phyloP scores from a whole-genome alignment of 2,113 vertebrate species.

The Cyphomyrus plagiostoma region DNA sequence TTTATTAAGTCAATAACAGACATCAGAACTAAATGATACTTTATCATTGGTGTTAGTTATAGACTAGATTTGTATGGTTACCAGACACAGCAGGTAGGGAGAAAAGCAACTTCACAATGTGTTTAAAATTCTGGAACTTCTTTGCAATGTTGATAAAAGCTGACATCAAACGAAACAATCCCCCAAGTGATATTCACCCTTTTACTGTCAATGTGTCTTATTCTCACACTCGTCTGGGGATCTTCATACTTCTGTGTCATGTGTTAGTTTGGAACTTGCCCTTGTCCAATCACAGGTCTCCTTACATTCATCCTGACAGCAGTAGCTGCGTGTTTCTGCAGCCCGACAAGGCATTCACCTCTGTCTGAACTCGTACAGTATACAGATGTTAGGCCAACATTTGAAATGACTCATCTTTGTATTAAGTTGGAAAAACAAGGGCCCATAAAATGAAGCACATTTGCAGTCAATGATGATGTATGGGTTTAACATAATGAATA shows the following conservation, averaged over 20 bases:
- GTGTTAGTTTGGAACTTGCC: not conserved
- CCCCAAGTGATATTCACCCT: not conserved
- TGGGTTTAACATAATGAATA: not conserved
- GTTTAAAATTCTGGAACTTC: not conserved
- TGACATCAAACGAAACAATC: not conserved
- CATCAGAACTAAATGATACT: not conserved
- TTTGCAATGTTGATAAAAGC: not conserved
- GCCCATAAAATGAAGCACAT: constrained; percentile 1
- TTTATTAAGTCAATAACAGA: not conserved
- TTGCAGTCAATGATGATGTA: constrained; percentile 3
- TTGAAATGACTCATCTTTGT: not conserved
- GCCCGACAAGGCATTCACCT: not conserved
- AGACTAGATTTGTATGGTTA: not conserved
- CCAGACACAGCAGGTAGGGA: not conserved
- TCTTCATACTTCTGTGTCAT: not conserved
- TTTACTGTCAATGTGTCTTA: not conserved
- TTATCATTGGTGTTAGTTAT: not conserved
- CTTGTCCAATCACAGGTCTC: not conserved
- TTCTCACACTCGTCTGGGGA: not conserved
- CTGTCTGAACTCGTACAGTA: not conserved
- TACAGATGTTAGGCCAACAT: not conserved
- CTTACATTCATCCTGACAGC: not conserved
- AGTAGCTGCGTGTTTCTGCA: not conserved
- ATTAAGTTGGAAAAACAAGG: not conserved
- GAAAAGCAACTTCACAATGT: not conserved